A percentile compares a stretch with the other conserved stretches of the same genome.
Conservation (phyloP, 2,888 invertebrate genomes). For the Achlya flavicornis region DNA sequence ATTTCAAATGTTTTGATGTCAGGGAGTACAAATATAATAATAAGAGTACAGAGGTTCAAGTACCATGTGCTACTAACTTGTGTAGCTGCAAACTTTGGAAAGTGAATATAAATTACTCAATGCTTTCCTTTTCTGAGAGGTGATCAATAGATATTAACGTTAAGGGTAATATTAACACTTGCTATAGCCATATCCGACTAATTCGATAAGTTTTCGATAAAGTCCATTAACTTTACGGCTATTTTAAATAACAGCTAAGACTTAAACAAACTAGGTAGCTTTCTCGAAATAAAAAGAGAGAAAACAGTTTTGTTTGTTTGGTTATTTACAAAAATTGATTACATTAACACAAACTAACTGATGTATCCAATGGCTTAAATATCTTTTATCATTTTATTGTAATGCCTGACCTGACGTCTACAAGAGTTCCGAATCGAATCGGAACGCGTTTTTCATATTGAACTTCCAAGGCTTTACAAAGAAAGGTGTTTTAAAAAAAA, state of each 20-base stretch:
- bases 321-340: neutral
- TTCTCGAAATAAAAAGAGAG: neutral
- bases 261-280: neutral
- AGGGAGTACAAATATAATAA: too few species aligned
- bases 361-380: too few species aligned
- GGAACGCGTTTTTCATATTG: too few species aligned
- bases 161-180: slow-evolving; percentile 27
- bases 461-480: too few species aligned
- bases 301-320: neutral
- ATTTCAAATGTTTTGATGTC: too few species aligned
- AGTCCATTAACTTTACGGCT: neutral
- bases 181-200: neutral
- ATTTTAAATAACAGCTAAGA: neutral
- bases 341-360: too few species aligned
- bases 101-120: slow-evolving; percentile 40
- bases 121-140: slow-evolving; percentile 39
- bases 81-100: slow-evolving; percentile 39
- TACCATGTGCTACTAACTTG: slow-evolving; percentile 16
- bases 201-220: neutral
- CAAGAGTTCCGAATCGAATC: too few species aligned
- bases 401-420: too few species aligned
- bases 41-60: neutral
- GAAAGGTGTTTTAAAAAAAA: too few species aligned
- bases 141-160: slow-evolving; percentile 21
- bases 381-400: too few species aligned